These are phyloP conservation scores for Nymphalis polychloros DNA, from an alignment of 2,888 invertebrate species.

Conservation along the genomic window DNA sequence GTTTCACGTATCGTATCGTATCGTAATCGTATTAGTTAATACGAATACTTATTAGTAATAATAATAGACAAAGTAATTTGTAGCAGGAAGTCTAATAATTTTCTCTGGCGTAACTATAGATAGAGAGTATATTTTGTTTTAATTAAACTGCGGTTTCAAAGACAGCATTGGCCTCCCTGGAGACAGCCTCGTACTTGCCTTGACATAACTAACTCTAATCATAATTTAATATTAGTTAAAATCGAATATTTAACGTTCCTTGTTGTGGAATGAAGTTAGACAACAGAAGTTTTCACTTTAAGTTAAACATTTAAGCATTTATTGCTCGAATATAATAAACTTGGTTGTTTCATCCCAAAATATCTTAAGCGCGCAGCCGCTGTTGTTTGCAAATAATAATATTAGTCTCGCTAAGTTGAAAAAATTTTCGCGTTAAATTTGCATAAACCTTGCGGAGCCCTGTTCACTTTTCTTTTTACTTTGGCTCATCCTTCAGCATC, in stretches of 20 bases:
- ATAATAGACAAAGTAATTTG: not conserved
- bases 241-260: conserved; percentile 16
- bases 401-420: conserved; percentile 70
- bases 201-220: conserved; percentile 26
- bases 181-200: conserved; percentile 34
- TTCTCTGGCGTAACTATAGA: conserved; percentile 15
- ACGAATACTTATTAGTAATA: too few relatives aligned
- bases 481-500: conserved; percentile 60
- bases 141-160: conserved; percentile 40
- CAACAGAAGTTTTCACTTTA: conserved; percentile 32
- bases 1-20: too few relatives aligned
- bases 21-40: too few relatives aligned
- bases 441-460: conserved; percentile 71
- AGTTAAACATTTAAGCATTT: conserved; percentile 46
- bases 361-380: conserved; percentile 58
- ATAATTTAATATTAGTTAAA: conserved; percentile 15
- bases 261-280: not conserved
- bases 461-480: conserved; percentile 64
- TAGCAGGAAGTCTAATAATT: conserved; percentile 19
- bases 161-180: conserved; percentile 34
- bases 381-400: conserved; percentile 75
- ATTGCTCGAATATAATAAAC: conserved; percentile 45
- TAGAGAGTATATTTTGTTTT: conserved; percentile 34
- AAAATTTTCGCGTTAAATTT: conserved; percentile 71
- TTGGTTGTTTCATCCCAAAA: conserved; percentile 46